phyloP scores from a whole-genome alignment of 2,113 vertebrate species.

The Formicarius rufipectus region DNA sequence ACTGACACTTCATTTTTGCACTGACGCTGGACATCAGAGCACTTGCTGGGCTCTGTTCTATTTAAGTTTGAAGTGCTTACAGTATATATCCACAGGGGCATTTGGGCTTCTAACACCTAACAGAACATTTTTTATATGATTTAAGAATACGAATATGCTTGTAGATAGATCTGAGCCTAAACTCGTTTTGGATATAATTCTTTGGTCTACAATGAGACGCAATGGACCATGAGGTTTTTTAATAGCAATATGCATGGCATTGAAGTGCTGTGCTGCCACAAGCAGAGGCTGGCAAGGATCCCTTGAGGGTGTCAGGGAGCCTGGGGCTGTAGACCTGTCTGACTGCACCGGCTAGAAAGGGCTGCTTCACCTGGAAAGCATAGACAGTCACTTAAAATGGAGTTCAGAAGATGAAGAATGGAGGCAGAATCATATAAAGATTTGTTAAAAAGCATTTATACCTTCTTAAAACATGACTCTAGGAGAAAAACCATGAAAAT shows the following conservation, averaged over 20 bases:
- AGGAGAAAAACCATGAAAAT: not conserved
- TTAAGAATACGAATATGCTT: not conserved
- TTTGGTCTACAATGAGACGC: not conserved
- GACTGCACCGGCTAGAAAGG: not conserved
- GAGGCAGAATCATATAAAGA: not conserved
- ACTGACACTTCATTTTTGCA: not conserved
- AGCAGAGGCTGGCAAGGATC: not conserved
- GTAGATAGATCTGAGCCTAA: not conserved
- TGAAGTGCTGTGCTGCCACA: rapidly evolving
- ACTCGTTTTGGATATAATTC: not conserved
- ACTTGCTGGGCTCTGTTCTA: not conserved
- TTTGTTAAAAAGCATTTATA: not conserved
- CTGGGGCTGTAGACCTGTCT: not conserved
- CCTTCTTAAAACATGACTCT: not conserved
- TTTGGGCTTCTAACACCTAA: not conserved
- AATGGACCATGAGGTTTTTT: not conserved
- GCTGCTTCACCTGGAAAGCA: not conserved
- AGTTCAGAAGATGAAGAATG: not conserved
- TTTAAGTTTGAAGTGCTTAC: not conserved
- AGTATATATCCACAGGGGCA: not conserved
- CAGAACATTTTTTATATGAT: not conserved
- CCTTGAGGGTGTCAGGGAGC: not conserved
- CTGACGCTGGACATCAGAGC: not conserved
- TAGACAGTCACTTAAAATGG: not conserved
- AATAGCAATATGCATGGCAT: rapidly evolving